Base-by-base conservation (phyloP, 2,888 invertebrate genomes). In the Endomychus coccineus region DNA sequence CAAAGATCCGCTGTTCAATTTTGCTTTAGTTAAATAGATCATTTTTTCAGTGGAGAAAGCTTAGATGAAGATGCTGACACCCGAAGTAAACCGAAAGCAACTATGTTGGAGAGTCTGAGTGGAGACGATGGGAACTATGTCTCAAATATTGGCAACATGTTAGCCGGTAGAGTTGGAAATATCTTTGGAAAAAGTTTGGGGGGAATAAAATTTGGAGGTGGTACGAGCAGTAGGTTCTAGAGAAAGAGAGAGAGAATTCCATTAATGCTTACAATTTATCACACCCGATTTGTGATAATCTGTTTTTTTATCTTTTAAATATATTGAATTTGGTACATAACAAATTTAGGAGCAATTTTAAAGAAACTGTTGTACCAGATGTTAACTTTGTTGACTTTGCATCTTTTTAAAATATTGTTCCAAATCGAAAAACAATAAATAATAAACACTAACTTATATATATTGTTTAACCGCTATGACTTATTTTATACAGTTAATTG, bases 111-210 rank as follows among this genome's bases (percentile, higher is more conserved):
- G 52, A 74, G 66, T 49, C 71, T 80, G 35, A 78, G 81, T 38
- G 78, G 80, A 31, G 79, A 79, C 56, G 78, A 78, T 57, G 83
- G 80, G 19, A 85, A 78, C 62, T 73, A 74, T 52, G 78, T 83
- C 13, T 79, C 81, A 22, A 87, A 86, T 61, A 83, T 86, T 14
- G 83, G 86, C 22, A 83, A 84, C 46, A 84, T 87, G 58, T 85
- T 89, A 46, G 88, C 87, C 46, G 90, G 89, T 36, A 74, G 86
- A 69, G 82, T 91, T 56, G 88, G 89, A 53, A 88, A 86, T 68
- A 83, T 90, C 65, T 83, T 90, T 55, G 90, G 90, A 34, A 87
- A 89, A 62, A 86, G 90, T 50, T 82, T 91, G 55, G 90, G 90
- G 49, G 89, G 90, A 59, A 75, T 91, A 57, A 89, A 89, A 69